Evolutionary conservation across 2,113 vertebrate species (phyloP), one percentile per base, ranked within the genome.

Genomic region (Camelus dromedarius): DNA sequence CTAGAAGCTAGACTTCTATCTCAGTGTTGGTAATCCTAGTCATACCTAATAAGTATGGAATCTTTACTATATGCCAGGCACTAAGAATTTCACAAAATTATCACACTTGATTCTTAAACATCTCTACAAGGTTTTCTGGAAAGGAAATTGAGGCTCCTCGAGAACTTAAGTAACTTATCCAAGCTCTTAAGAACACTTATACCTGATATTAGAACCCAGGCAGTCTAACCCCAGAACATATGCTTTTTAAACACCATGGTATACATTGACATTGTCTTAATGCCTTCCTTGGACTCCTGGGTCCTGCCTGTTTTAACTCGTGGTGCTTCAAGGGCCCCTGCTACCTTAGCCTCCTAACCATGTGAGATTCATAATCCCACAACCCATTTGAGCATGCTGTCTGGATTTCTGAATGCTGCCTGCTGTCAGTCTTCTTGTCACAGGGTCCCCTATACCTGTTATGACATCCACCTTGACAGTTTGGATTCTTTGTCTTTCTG

Each of bases 21-120:
- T n/a, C 48, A 46, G 22, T 52, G 5, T 58, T 81, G n/a, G 42
- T 16, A 52, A 73, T 79, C 30, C 15, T 32, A 52, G 35, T 50
- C 54, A 35, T 5, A 48, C 48, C 50, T 50, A 58, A 35, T 88
- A 75, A 67, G 16, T 69, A 62, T 52, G 20, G 11, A 60, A 76
- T 8, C 22, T 88, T 82, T 62, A n/a, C 69, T 83, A 4, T 22
- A 32, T n/a, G 26, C 28, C 15, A 67, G 26, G 26, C 11, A 73
- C 32, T 60, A 80, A 91, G 64, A 87, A 54, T 24, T 87, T 87
- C 66, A 91, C 9, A 60, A 91, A 76, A 82, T 52, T n/a, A 70
- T 46, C 38, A 35, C 22, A 92, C n/a, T 60, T 4, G 3, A 72
- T 62, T 72, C 16, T 88, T n/a, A 32, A 32, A 79, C 46, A 77